Evolutionary conservation across 2,113 vertebrate species (phyloP).

Genomic region (Micromys minutus): DNA sequence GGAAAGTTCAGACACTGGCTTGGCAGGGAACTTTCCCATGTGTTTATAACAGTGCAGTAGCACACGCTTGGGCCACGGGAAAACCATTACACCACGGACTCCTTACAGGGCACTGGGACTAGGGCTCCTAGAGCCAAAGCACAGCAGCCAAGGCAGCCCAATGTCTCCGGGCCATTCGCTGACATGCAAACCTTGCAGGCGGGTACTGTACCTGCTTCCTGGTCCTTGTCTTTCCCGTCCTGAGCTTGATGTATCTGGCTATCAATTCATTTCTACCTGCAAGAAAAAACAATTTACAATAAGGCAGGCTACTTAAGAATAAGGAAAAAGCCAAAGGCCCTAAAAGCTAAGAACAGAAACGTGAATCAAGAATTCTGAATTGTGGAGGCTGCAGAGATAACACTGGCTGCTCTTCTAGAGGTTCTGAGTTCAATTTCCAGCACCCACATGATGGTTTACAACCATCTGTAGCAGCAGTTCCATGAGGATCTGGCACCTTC

Average conservation of each 20-base stretch:
- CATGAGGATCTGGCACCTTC: no score
- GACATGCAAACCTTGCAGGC: constrained; percentile 83
- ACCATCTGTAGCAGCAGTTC: neutral
- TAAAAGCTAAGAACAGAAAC: neutral
- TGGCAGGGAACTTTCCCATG: constrained; percentile 31
- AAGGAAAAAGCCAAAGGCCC: neutral
- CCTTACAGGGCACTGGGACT: constrained; percentile 76
- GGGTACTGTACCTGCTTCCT: constrained; percentile 96
- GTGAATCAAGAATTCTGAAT: neutral
- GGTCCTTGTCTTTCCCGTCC: constrained; percentile 99
- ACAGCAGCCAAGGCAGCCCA: constrained; percentile 86
- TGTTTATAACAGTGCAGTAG: constrained; percentile 47
- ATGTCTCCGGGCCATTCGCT: constrained; percentile 80
- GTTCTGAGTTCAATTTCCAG: neutral
- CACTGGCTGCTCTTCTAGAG: neutral
- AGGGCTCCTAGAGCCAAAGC: constrained; percentile 85
- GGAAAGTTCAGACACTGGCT: constrained; percentile 38
- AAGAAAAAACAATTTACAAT: constrained; percentile 85
- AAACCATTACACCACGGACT: constrained; percentile 66
- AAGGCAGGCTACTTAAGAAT: constrained; percentile 59
- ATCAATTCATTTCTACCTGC: constrained; percentile 99
- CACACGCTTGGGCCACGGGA: constrained; percentile 72
- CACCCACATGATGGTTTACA: neutral
- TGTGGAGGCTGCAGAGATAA: neutral
- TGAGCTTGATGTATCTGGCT: constrained; percentile 99